Conservation (phyloP, 2,113 vertebrate genomes). For the Peromyscus maniculatus region DNA sequence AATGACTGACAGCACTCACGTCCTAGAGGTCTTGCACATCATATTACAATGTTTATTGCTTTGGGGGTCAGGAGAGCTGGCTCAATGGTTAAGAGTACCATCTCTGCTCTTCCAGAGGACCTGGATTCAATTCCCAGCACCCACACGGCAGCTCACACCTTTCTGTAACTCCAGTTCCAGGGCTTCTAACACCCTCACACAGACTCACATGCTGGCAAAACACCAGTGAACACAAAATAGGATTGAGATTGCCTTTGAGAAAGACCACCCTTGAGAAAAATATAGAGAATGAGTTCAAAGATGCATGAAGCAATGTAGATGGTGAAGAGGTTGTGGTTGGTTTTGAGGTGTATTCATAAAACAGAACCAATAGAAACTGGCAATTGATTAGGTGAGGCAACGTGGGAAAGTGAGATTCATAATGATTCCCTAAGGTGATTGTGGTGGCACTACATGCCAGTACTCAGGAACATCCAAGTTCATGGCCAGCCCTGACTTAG, state of each 20-base stretch:
- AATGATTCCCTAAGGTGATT: background rate
- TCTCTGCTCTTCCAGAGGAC: background rate
- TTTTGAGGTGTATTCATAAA: background rate
- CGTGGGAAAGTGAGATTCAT: background rate
- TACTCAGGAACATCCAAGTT: background rate
- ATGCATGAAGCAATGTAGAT: background rate
- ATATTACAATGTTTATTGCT: background rate
- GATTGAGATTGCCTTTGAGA: background rate
- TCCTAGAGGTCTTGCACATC: background rate
- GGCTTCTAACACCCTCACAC: background rate
- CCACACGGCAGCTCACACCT: background rate
- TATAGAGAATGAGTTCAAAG: background rate
- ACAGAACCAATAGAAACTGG: background rate
- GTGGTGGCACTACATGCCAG: background rate
- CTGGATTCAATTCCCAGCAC: background rate
- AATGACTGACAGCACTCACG: background rate
- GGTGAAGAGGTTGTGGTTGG: rapidly evolving
- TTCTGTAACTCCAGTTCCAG: background rate
- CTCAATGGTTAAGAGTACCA: background rate
- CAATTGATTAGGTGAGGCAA: background rate
- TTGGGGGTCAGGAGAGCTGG: background rate
- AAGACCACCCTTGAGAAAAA: background rate
- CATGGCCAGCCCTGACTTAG: background rate
- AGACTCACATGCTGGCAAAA: background rate
- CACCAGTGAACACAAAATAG: background rate